Evolutionary conservation across 2,888 invertebrate species (phyloP).

Genomic region (Leucania comma): DNA sequence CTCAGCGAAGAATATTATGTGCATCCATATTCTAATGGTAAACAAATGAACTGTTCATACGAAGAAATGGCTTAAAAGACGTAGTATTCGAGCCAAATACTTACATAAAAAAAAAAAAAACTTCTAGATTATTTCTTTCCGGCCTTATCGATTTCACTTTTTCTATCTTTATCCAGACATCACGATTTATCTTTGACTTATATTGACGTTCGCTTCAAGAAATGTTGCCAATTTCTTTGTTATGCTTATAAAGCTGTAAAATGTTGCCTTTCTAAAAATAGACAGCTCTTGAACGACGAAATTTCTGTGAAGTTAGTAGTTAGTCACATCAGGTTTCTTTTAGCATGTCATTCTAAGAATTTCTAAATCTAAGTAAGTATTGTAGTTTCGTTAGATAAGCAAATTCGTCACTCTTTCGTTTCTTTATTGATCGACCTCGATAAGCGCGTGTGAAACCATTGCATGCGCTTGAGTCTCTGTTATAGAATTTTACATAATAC

Average conservation of each 20-base stretch:
- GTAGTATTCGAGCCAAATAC: too few species aligned
- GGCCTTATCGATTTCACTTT: neutral
- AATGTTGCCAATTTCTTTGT: neutral
- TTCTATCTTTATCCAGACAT: neutral
- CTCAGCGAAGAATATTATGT: too few species aligned
- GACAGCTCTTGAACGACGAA: neutral
- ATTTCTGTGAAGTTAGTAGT: neutral
- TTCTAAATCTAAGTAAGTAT: conserved; percentile 11
- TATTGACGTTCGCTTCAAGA: neutral
- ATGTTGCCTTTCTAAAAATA: conserved; percentile 1
- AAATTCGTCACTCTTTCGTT: conserved; percentile 39
- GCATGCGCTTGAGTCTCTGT: conserved; percentile 38
- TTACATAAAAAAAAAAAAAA: too few species aligned
- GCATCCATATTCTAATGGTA: too few species aligned
- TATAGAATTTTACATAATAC: too few species aligned
- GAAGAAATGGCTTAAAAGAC: too few species aligned
- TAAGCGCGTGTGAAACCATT: conserved; percentile 44
- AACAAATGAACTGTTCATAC: too few species aligned
- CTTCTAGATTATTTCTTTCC: neutral
- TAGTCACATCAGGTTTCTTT: neutral
- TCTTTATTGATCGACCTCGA: conserved; percentile 40
- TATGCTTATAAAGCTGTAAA: neutral
- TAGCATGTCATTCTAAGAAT: conserved; percentile 23
- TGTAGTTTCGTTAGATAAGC: conserved; percentile 36
- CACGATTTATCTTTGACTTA: neutral